Percentiles rank a stretch among this genome's conserved stretches.
Evolutionary conservation across 2,113 vertebrate species (phyloP).

Genomic region (Gymnarchus niloticus): DNA sequence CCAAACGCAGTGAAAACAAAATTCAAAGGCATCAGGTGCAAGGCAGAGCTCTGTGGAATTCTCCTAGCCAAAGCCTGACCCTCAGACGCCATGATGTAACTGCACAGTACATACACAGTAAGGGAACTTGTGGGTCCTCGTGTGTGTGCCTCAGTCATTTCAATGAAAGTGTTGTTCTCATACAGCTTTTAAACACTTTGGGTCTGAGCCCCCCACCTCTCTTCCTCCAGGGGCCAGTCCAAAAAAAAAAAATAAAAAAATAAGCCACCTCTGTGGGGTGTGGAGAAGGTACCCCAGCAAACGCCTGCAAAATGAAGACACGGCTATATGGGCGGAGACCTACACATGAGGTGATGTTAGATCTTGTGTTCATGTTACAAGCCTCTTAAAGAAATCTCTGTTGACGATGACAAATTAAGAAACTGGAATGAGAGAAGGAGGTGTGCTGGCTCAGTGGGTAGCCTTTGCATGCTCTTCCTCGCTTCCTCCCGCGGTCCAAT

Average conservation of each 20-base stretch:
- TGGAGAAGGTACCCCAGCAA: not conserved
- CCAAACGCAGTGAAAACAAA: not conserved
- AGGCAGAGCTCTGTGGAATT: not conserved
- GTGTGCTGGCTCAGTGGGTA: not conserved
- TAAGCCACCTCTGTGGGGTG: not conserved
- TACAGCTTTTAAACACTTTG: slow-evolving; percentile 5
- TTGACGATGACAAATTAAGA: no score
- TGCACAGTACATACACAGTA: not conserved
- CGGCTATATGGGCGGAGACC: not conserved
- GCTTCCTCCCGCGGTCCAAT: not conserved
- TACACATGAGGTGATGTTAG: no score
- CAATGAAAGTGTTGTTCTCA: slow-evolving; percentile 18
- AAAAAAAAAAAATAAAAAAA: slow-evolving; percentile 17
- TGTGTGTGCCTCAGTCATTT: not conserved
- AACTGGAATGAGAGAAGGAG: no score
- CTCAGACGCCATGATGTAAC: not conserved
- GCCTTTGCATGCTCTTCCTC: not conserved
- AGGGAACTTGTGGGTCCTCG: not conserved
- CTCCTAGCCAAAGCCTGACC: not conserved
- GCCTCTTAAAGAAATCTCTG: no score
- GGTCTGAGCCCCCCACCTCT: not conserved
- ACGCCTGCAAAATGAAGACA: not conserved
- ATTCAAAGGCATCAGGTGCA: not conserved
- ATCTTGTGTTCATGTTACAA: no score
- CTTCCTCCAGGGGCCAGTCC: not conserved